phyloP scores from a whole-genome alignment of 2,888 invertebrate species.

The Luperina nickerlii region DNA sequence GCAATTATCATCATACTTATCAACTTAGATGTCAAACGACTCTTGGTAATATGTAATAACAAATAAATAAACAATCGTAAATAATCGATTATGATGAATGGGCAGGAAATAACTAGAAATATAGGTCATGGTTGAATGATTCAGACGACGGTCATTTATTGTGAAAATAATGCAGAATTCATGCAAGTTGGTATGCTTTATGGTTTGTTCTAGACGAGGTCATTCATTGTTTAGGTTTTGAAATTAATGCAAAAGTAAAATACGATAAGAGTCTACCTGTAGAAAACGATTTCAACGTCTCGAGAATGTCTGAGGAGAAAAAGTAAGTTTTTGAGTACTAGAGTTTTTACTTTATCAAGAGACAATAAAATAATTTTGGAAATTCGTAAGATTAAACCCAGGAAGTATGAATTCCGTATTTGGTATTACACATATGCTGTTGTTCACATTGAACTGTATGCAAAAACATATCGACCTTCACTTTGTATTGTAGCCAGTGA shows the following conservation, averaged over 20 bases:
- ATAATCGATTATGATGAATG: constrained; percentile 51
- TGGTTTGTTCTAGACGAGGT: constrained; percentile 21
- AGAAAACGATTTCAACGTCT: constrained; percentile 1
- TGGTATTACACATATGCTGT: background rate
- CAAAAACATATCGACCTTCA: constrained; percentile 49
- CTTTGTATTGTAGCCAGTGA: background rate
- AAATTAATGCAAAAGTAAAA: constrained; percentile 12
- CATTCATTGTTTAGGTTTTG: constrained; percentile 39
- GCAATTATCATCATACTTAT: constrained; percentile 31
- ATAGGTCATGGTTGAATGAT: constrained; percentile 61
- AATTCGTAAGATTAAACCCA: constrained; percentile 17
- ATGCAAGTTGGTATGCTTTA: constrained; percentile 2
- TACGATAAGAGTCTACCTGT: constrained; percentile 37
- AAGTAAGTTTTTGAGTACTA: background rate
- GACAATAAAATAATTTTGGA: background rate
- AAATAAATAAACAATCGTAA: constrained; percentile 53
- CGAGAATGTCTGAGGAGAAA: constrained; percentile 6
- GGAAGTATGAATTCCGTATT: constrained; percentile 44
- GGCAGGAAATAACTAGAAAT: constrained; percentile 52
- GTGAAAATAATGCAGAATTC: constrained; percentile 39
- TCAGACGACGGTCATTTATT: constrained; percentile 38
- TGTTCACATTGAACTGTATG: constrained; percentile 44
- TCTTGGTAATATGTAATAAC: constrained; percentile 23
- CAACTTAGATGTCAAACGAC: constrained; percentile 40
- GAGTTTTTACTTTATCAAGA: background rate